Conservation (phyloP, 2,888 invertebrate genomes). For the Willowsia nigromaculata region DNA sequence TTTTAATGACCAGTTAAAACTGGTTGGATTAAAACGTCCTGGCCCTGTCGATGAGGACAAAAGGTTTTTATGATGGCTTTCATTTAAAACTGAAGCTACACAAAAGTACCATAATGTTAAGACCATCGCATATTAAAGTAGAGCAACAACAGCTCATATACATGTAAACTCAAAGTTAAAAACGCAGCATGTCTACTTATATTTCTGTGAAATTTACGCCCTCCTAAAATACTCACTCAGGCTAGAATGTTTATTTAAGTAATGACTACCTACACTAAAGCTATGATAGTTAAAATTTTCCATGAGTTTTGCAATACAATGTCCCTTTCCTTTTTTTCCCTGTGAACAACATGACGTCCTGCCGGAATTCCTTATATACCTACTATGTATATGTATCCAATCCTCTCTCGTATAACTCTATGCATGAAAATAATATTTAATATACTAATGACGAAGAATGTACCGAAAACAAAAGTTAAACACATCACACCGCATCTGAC, state of each 20-base stretch:
- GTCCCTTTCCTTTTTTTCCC: not conserved
- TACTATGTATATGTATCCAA: not conserved
- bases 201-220: too few species aligned
- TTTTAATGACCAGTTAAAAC: constrained; percentile 53
- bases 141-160: not conserved
- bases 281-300: not conserved
- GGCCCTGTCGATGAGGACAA: not conserved
- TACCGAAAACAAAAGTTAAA: not conserved
- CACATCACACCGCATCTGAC: too few species aligned
- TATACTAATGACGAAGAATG: not conserved
- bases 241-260: too few species aligned
- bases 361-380: constrained; percentile 40
- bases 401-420: too few species aligned
- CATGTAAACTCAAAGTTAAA: not conserved
- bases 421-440: too few species aligned
- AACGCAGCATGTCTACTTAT: too few species aligned
- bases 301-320: not conserved
- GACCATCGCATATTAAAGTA: not conserved
- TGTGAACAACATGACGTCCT: not conserved
- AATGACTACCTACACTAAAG: too few species aligned
- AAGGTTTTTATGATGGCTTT: not conserved
- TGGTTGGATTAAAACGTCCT: constrained; percentile 1
- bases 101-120: not conserved
- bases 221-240: not conserved
- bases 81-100: not conserved